Conservation (phyloP, 2,113 vertebrate genomes). For the Parus major region DNA sequence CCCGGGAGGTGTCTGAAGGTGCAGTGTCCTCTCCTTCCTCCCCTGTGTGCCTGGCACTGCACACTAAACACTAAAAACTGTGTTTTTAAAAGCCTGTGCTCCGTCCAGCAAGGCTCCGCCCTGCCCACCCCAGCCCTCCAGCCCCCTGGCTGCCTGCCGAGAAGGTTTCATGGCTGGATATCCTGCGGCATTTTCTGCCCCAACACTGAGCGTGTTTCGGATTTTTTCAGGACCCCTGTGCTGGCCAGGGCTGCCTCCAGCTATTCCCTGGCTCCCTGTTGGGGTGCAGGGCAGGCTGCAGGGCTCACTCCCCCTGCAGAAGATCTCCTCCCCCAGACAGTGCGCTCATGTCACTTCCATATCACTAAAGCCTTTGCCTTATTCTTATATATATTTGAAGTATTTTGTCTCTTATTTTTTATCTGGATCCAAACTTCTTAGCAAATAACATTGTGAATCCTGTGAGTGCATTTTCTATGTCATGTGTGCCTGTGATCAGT, state of each 20-base stretch:
- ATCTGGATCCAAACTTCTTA: neutral
- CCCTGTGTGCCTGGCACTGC: fast-evolving
- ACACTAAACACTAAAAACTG: too few species aligned
- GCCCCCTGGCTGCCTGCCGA: fast-evolving
- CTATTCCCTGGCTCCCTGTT: fast-evolving
- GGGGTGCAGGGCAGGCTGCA: neutral
- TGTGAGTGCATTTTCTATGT: neutral
- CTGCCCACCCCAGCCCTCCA: fast-evolving
- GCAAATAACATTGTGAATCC: neutral
- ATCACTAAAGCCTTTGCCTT: neutral
- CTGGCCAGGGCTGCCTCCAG: too few species aligned
- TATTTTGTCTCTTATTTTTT: neutral
- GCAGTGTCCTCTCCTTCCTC: neutral
- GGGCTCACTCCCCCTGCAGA: neutral
- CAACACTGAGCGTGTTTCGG: too few species aligned
- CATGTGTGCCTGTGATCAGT: neutral
- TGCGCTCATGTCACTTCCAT: neutral
- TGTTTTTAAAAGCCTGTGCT: neutral
- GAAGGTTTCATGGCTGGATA: fast-evolving
- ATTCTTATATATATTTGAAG: neutral
- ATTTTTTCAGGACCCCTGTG: neutral
- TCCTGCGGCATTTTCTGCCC: neutral
- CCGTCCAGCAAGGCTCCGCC: fast-evolving
- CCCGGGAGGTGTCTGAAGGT: fast-evolving
- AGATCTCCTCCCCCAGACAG: neutral